A percentile compares a stretch with the other conserved stretches of the same genome.
phyloP scores from a whole-genome alignment of 2,797 vertebrate species.

The Poeciliopsis turneri region DNA sequence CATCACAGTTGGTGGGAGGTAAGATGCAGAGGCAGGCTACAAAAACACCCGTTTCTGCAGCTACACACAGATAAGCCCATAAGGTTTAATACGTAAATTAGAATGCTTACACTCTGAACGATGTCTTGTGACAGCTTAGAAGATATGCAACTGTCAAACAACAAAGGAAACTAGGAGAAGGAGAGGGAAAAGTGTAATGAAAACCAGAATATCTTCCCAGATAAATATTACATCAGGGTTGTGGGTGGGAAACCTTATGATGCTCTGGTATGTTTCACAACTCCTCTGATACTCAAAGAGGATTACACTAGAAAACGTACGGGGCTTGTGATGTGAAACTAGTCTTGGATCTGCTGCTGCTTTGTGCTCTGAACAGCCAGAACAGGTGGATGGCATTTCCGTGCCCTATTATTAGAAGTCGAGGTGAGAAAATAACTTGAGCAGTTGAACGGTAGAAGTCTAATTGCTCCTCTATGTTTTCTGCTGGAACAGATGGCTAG shows the following conservation, averaged over 20 bases:
- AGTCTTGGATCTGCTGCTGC: conserved; percentile 11
- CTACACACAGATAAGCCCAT: conserved; percentile 29
- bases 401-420: conserved; percentile 47
- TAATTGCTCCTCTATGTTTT: conserved; percentile 57
- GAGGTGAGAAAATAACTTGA: conserved; percentile 55
- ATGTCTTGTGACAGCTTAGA: conserved; percentile 32
- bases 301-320: conserved; percentile 20
- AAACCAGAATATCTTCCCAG: conserved; percentile 29
- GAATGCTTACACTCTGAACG: conserved; percentile 21
- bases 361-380: conserved; percentile 12
- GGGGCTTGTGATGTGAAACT: conserved; percentile 20
- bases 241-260: conserved; percentile 41
- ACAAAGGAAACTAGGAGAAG: conserved; percentile 5
- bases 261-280: conserved; percentile 37
- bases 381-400: conserved; percentile 27
- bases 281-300: conserved; percentile 20
- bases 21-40: conserved; percentile 21
- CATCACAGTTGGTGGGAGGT: conserved; percentile 12
- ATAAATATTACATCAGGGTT: conserved; percentile 60
- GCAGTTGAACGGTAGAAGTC: conserved; percentile 50
- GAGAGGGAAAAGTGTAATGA: conserved; percentile 27
- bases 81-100: conserved; percentile 7
- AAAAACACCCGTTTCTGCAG: conserved; percentile 40
- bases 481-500: conserved; percentile 63
- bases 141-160: conserved; percentile 30